Base-by-base conservation (phyloP, 2,113 vertebrate genomes). In the Labrus mixtus region DNA sequence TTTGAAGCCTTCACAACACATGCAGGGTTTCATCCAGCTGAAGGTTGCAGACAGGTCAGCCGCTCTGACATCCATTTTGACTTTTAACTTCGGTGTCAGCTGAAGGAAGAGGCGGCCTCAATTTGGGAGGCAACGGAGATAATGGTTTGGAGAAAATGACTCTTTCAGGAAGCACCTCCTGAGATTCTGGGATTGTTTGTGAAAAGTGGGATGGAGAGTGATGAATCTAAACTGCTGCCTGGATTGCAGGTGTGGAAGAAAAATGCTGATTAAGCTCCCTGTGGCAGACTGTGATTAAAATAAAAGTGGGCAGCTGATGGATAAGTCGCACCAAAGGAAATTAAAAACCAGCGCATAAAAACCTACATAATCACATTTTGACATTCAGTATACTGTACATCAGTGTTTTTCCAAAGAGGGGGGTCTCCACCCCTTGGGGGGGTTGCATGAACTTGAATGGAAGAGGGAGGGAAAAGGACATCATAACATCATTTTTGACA, bases 251-350 rank as follows among this genome's bases (percentile, higher is more conserved):
- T 90, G 81, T 84, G 73, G 43, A 64, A 64, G 62, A 63, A 84
- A 87, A 90, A 83, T 54, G 70, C 82, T 87, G 83, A 90, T 88
- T 54, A 80, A 87, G 69, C 79, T 33, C 75, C 63, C 72, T 37
- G 65, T 75, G 60, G 68, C 58, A 77, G 64, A 10, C 57, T 68
- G 19, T 76, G 67, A 85, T 81, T 83, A 85, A 63, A 88, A 85
- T 74, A 48, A 77, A 78, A 67, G 50, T 56, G 62, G 59, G 59
- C 54, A 54, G 62, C 80, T 73, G 73, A 88, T 81, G 62, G 63
- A 88, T 79, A 60, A 33, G 41, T 50, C 67, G 61, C 61, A 81
- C 71, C 43, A 43, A 84, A 75, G 50, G 37, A 58, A 39, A 78
- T 78, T 68, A 78, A 78, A 84, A 78, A 74, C 45, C 13, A 56